phyloP scores from a whole-genome alignment of 2,113 vertebrate genomes.

The Raja brachyura region DNA sequence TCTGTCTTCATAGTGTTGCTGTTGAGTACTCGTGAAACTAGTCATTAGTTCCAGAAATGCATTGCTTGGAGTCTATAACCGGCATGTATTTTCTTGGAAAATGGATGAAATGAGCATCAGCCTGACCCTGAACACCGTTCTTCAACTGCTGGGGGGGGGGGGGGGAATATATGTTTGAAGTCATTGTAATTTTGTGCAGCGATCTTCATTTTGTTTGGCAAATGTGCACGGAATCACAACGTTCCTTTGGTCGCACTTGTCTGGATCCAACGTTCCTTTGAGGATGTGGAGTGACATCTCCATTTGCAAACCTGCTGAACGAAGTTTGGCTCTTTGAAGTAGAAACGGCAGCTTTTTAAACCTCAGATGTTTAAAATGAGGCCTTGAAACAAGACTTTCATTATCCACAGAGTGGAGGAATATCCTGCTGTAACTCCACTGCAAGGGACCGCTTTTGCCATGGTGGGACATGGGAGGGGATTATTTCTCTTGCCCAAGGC shows the following conservation, averaged over 20 bases:
- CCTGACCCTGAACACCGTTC: background rate
- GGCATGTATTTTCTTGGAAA: background rate
- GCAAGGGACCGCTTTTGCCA: conserved; percentile 15
- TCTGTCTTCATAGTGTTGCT: background rate
- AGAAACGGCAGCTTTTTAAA: background rate
- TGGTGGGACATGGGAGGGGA: conserved; percentile 31
- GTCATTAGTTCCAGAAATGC: background rate
- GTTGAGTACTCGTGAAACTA: background rate
- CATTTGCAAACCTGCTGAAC: background rate
- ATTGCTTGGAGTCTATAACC: background rate
- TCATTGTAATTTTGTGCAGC: conserved; percentile 3
- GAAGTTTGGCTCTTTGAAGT: conserved; percentile 20
- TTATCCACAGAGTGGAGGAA: background rate
- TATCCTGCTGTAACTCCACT: background rate
- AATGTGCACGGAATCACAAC: background rate
- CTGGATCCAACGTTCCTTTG: background rate
- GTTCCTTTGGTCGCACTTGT: too few relatives aligned
- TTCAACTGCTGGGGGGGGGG: background rate
- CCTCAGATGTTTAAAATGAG: conserved; percentile 26
- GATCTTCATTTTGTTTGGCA: background rate
- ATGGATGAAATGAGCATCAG: background rate
- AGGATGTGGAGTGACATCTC: conserved; percentile 1
- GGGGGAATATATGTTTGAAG: background rate
- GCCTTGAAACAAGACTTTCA: background rate
- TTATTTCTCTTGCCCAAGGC: conserved; percentile 47